Conservation (phyloP, 2,113 vertebrate genomes). For the Tonatia bakeri region DNA sequence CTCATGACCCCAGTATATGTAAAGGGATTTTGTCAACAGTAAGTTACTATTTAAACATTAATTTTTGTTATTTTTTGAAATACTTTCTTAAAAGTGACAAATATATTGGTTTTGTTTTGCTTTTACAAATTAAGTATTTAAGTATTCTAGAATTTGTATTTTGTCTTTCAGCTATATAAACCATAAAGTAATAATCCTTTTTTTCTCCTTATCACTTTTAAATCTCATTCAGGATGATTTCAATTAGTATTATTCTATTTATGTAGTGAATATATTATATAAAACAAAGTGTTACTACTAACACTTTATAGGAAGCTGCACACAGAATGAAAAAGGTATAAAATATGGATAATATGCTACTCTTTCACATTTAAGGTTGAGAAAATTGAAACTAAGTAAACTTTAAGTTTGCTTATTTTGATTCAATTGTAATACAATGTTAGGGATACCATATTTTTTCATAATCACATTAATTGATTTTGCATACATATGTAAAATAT, state of each 20-base stretch:
- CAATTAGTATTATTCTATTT: not conserved
- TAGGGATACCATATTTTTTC: not conserved
- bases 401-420: not conserved
- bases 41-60: not conserved
- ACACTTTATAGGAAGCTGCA: not conserved
- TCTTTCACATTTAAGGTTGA: not conserved
- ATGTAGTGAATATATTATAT: not conserved
- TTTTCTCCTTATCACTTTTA: not conserved
- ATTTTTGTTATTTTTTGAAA: slow-evolving; percentile 27
- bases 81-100: not conserved
- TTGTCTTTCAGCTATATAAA: slow-evolving; percentile 36
- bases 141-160: not conserved
- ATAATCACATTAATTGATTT: not conserved
- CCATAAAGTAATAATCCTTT: not conserved
- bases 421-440: not conserved
- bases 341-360: not conserved
- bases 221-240: slow-evolving; percentile 25
- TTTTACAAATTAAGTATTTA: slow-evolving; percentile 4
- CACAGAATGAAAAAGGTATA: not conserved
- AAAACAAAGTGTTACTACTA: not conserved
- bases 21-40: not conserved
- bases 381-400: not conserved
- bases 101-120: not conserved
- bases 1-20: not conserved
- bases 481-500: not conserved